Percentiles rank a stretch among this genome's conserved stretches.
phyloP scores from a whole-genome alignment of 1,140 invertebrate species.

The Cecropterus lyciades region DNA sequence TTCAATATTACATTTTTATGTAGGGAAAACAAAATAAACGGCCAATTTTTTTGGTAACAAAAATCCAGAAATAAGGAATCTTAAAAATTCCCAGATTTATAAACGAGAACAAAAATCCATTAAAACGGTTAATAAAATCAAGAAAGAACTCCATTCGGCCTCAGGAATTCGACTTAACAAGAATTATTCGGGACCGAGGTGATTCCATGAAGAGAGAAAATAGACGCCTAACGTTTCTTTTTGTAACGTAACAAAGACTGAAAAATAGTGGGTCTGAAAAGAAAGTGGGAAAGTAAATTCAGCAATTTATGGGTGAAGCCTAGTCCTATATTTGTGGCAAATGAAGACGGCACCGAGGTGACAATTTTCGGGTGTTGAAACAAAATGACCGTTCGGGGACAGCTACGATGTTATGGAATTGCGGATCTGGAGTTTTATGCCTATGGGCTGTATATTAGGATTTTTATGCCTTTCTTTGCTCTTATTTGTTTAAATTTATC shows the following conservation, averaged over 20 bases:
- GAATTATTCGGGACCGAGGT: not conserved
- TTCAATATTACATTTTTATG: too few species aligned
- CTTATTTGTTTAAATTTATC: too few species aligned
- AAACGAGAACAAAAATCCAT: not conserved
- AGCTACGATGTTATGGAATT: slow-evolving; percentile 49
- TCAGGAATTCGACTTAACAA: not conserved
- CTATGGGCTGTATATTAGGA: slow-evolving; percentile 43
- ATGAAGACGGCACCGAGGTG: slow-evolving; percentile 77
- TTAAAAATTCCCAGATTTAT: too few species aligned
- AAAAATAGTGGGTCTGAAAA: slow-evolving; percentile 71
- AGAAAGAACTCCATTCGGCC: not conserved
- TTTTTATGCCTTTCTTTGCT: slow-evolving; percentile 33
- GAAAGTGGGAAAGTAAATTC: slow-evolving; percentile 73
- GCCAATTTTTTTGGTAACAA: too few species aligned
- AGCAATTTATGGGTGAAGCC: slow-evolving; percentile 75
- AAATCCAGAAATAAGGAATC: too few species aligned
- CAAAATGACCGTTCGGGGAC: slow-evolving; percentile 70
- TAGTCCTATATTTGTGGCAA: slow-evolving; percentile 77
- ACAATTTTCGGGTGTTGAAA: slow-evolving; percentile 73
- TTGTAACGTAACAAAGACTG: slow-evolving; percentile 68
- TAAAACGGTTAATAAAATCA: not conserved
- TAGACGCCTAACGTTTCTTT: slow-evolving; percentile 48
- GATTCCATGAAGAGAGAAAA: not conserved
- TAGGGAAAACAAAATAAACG: too few species aligned
- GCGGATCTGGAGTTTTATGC: slow-evolving; percentile 60